phyloP scores from a whole-genome alignment of 2,797 vertebrate species.

The Buceros bicornis region DNA sequence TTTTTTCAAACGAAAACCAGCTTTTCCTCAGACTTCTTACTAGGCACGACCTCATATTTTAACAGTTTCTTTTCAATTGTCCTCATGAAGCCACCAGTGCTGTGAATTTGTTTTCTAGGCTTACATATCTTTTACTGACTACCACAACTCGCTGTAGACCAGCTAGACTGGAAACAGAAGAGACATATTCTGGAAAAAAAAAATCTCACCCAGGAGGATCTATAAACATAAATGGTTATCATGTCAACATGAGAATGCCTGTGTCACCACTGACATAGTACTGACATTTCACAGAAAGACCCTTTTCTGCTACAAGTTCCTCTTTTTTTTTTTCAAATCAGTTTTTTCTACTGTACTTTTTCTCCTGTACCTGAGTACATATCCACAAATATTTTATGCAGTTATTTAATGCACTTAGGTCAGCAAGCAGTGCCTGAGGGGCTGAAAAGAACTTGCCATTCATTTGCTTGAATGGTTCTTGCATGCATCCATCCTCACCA shows the following conservation, averaged over 20 bases:
- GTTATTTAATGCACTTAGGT: neutral
- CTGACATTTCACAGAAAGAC: neutral
- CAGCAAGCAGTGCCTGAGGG: neutral
- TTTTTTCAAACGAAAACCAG: neutral
- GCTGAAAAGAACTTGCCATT: neutral
- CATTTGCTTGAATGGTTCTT: neutral
- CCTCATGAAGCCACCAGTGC: neutral
- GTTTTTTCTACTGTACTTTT: neutral
- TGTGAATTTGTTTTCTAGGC: neutral
- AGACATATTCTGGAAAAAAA: neutral
- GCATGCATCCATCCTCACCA: neutral
- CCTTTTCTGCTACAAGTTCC: neutral
- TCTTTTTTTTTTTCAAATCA: neutral
- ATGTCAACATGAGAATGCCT: neutral
- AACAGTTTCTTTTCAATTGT: neutral
- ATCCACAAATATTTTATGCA: neutral
- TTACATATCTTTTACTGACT: neutral
- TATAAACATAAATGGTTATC: neutral
- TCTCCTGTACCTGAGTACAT: neutral
- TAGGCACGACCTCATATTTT: neutral
- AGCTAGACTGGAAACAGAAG: neutral
- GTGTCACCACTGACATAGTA: neutral
- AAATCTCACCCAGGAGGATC: neutral
- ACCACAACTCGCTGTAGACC: neutral
- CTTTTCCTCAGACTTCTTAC: neutral